Base-by-base conservation (phyloP, 1,140 invertebrate species). In the Scaptomyza montana region DNA sequence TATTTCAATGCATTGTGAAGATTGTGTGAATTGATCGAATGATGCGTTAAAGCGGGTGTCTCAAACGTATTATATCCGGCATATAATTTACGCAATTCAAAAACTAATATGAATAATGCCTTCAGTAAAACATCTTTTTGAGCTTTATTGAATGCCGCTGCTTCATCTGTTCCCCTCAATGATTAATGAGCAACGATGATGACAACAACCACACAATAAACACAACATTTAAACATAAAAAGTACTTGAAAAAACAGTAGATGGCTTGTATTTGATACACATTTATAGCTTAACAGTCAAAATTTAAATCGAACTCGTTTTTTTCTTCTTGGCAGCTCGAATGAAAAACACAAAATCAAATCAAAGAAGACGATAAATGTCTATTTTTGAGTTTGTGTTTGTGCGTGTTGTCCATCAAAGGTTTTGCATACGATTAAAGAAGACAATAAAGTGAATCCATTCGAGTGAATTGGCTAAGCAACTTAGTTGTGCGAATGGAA, bases 401-500 rank as follows among this genome's bases (percentile, higher is more conserved):
- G 61, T 78, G 71, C 51, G 66, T 84, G 84, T 70, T 87, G 82
- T 87, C 84, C 82, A 89, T 87, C 82, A 87, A 89, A 87, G 78
- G 77, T 84, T 89, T 89, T 80, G 84, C 84, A 89, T 89, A 84
- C 68, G 75, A 80, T 89, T 89, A 89, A 89, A 84, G 78, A 89
- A 89, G 89, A 89, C 84, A 89, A 89, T 89, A 77, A 89, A 89
- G 82, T 79, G 82, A 87, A 82, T 87, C 73, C 78, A 71, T 87
- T 65, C 73, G 74, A 89, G 59, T 79, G 84, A 79, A 69, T 78
- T 87, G 68, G 78, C 82, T 68, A 57, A 78, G 2, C 30, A 25
- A 25, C 21, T 25, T 33, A 6, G 30, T 72, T 75, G 71, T 81
- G 82, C 75, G 57, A 87, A 78, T 86, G 78, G 87, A 87, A 86